Evolutionary conservation across 2,113 vertebrate genomes (phyloP), one percentile per base, ranked within the genome.

Genomic region (Picathartes gymnocephalus): DNA sequence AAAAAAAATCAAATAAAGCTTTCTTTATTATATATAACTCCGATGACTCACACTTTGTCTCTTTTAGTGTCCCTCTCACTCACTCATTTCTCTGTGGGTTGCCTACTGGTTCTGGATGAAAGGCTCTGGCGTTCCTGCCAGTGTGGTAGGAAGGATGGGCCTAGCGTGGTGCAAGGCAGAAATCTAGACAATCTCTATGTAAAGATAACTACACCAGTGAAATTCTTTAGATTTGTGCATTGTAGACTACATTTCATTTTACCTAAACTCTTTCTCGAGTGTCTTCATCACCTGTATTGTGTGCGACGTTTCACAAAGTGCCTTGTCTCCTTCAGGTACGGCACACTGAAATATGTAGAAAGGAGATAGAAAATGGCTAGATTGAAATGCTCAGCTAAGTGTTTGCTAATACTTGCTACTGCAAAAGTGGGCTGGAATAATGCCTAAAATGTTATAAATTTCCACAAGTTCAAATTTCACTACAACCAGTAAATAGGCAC

Each of bases 341-440:
- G 5, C 11, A 42, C 0, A 0, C 1, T 54, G 33, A 22, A 44
- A 77, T 27, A 31, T 3, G 11, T 5, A 86, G 4, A 50, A 48
- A 24, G 48, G 4, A 45, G 6, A 22, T 0, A 42, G 39, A 68
- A 82, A 71, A 83, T 24, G 9, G 3, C 4, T 45, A 15, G 5
- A n/a, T 83, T 77, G 17, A 80, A 68, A 58, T n/a, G 13, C 7
- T 53, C 11, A 7, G 6, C 27, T 51, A 42, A 42, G 7, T 42
- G 22, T 73, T 78, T 70, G 18, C 2, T 74, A 54, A 11, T 60
- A 28, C 13, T 24, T 73, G 10, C 7, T 56, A 33, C 33, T 47
- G 12, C 15, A 39, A 50, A 88, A 53, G 9, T 23, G 16, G 12
- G 3, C 10, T 60, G 22, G 6, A 92, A 54, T 20, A 24, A 11